Evolutionary conservation across 2,888 invertebrate genomes (phyloP), one percentile per base, ranked within the genome.

Genomic region (Trichogramma evanescens): DNA sequence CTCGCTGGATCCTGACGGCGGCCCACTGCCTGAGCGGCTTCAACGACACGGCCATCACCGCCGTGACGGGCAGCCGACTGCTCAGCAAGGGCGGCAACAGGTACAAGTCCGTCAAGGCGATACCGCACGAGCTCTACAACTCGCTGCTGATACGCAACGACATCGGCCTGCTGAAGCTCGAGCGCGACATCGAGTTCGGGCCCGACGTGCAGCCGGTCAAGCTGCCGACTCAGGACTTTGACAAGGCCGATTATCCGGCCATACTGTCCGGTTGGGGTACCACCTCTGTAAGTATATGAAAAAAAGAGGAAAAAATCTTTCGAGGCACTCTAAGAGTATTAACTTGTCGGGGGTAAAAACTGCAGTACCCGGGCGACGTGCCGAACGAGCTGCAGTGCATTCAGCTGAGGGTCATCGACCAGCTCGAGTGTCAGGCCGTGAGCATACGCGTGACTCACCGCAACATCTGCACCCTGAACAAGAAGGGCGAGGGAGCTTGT

Each of bases 401-500:
- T 57, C 74, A 80, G 0, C 69, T 85, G 10, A 82, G 78, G 57
- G 79, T 82, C 38, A 78, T 79, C 40, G 71, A 74, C 6, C 85
- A 85, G 68, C 78, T 79, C 63, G 66, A 72, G 4, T 75, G 79
- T 54, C 79, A 80, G 68, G 70, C 58, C 10, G 65, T 69, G 7
- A 79, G 81, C 65, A 80, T 82, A 66, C 79, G 79, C 0, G 80
- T 85, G 1, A 79, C 74, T 65, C 77, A 77, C 4, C 72, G 77
- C 1, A 82, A 85, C 71, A 82, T 86, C 66, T 86, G 86, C 68
- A 83, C 86, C 0, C 73, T 83, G 10, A 84, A 83, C 42, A 81
- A 78, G 68, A 70, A 72, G 50, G 86, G 85, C 1, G 82, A 85
- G 76, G 86, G 86, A 1, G 84, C 85, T 65, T 86, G 85, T 67